Conservation (phyloP, 2,888 invertebrate species). For the Isoperla grammatica region DNA sequence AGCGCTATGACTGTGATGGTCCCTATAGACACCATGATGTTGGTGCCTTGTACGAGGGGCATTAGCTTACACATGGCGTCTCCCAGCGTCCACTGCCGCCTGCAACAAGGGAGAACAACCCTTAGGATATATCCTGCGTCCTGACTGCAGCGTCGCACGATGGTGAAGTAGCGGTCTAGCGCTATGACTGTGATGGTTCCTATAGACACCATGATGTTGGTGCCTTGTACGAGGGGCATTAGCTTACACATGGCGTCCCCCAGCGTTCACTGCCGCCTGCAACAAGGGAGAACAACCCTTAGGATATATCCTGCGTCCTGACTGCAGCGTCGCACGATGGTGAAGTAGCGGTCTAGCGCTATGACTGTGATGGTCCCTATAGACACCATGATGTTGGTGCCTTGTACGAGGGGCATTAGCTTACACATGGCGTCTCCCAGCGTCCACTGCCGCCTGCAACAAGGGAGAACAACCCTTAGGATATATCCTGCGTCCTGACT, state of each 20-base stretch:
- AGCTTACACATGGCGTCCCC: constrained; percentile 53
- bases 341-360: constrained; percentile 43
- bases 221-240: constrained; percentile 51
- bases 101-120: constrained; percentile 27
- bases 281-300: no score
- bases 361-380: constrained; percentile 57
- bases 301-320: no score
- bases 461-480: no score
- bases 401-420: constrained; percentile 50
- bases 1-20: constrained; percentile 53
- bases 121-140: no score
- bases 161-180: constrained; percentile 44
- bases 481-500: no score
- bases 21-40: constrained; percentile 55
- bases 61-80: constrained; percentile 53
- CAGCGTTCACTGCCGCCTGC: constrained; percentile 48
- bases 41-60: constrained; percentile 51
- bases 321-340: constrained; percentile 42
- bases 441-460: constrained; percentile 48
- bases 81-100: constrained; percentile 51
- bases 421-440: constrained; percentile 53
- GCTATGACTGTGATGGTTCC: constrained; percentile 55
- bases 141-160: constrained; percentile 39
- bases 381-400: constrained; percentile 54
- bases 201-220: constrained; percentile 55